phyloP scores from a whole-genome alignment of 1,140 invertebrate genomes.

The Heliconius hewitsoni region DNA sequence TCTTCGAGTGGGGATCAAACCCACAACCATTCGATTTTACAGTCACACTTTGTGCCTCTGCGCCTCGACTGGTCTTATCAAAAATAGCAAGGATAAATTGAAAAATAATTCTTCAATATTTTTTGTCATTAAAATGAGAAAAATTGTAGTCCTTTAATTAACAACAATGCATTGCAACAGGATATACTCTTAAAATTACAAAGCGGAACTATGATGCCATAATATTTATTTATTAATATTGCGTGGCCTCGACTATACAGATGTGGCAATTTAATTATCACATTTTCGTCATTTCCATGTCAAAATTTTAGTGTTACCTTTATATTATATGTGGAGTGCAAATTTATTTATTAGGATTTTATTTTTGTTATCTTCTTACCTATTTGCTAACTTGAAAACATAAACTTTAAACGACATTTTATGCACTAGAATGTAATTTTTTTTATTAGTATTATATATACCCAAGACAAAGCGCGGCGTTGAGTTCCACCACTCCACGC shows the following conservation, averaged over 20 bases:
- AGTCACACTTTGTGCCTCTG: no score
- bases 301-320: conserved; percentile 30
- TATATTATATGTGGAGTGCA: conserved; percentile 7
- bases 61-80: no score
- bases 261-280: conserved; percentile 65
- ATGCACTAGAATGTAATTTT: background rate
- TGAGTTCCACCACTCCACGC: no score
- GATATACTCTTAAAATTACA: conserved; percentile 25
- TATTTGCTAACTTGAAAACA: background rate
- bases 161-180: background rate
- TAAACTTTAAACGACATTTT: background rate
- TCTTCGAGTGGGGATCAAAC: no score
- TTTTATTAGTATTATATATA: background rate
- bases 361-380: background rate
- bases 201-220: conserved; percentile 59
- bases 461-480: no score
- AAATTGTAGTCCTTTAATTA: background rate
- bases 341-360: conserved; percentile 6
- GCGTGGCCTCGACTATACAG: conserved; percentile 44
- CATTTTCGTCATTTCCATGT: conserved; percentile 49
- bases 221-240: conserved; percentile 60
- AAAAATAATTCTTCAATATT: background rate
- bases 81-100: background rate
- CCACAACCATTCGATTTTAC: no score
- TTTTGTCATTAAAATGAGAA: background rate